Conservation (phyloP, 2,888 invertebrate genomes). For the Drosophila cognata region DNA sequence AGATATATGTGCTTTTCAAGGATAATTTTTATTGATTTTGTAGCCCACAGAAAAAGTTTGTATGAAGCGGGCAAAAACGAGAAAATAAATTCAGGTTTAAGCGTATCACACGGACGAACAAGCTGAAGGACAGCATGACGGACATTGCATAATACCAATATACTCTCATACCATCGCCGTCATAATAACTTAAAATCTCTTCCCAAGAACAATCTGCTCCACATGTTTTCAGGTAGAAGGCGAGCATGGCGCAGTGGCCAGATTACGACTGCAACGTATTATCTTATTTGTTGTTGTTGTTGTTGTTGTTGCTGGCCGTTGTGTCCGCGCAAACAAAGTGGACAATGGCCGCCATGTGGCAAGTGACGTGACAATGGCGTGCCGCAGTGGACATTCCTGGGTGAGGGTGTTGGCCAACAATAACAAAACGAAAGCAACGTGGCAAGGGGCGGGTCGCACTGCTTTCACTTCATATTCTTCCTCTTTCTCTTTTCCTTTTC, state of each 20-base stretch:
- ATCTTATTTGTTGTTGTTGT: slow-evolving; percentile 6
- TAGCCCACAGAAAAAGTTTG: neutral
- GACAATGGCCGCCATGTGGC: slow-evolving; percentile 64
- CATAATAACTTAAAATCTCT: neutral
- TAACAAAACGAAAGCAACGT: neutral
- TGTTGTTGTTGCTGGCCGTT: slow-evolving; percentile 22
- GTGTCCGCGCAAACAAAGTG: slow-evolving; percentile 59
- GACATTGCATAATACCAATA: neutral
- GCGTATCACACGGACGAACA: neutral
- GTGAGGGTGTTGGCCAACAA: neutral
- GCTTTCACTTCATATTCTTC: slow-evolving; percentile 65
- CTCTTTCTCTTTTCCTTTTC: slow-evolving; percentile 67
- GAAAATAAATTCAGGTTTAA: neutral
- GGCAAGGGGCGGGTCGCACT: slow-evolving; percentile 15
- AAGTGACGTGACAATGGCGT: slow-evolving; percentile 68
- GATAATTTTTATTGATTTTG: neutral
- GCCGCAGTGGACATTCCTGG: slow-evolving; percentile 21
- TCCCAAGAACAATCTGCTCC: neutral
- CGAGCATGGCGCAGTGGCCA: neutral
- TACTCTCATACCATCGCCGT: neutral
- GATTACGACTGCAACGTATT: neutral
- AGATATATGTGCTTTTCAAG: neutral
- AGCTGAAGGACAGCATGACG: neutral
- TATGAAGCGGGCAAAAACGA: neutral
- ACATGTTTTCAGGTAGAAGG: neutral